Evolutionary conservation across 2,113 vertebrate species (phyloP), one percentile per base, ranked within the genome.

Genomic region (Pampusana beccarii): DNA sequence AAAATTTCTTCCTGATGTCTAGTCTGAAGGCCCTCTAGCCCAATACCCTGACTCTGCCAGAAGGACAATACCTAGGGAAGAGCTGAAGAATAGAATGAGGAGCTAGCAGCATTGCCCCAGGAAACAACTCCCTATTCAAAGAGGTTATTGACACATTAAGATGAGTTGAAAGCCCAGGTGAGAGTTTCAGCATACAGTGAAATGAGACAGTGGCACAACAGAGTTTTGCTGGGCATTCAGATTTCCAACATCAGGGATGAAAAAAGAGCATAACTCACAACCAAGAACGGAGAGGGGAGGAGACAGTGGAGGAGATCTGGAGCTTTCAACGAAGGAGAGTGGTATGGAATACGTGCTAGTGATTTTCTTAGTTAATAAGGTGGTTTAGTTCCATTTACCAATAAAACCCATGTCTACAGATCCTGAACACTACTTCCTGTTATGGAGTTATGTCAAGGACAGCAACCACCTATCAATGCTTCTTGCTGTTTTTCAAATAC

Each of bases 381-480:
- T 23, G 42, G 18, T 67, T 88, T 69, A 88, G 57, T 75, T 92
- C 51, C 42, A 50, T 73, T 83, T 78, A 74, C 40, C 60, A 80
- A 16, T 70, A 66, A 73, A 69, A 10, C 16, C 31, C 40, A 40
- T n/a, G 31, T 38, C 31, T 57, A 36, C 38, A 80, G 54, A 69
- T 51, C 62, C 58, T 83, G 40, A 61, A 79, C 7, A 3, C 40
- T 65, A 23, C 31, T n/a, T 38, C 11, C 40, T 46, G 33, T 85
- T 16, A 33, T 12, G 17, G 53, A 82, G 26, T 66, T 24, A 70
- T 7, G 33, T 16, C 34, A 42, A 9, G 4, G 36, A 61, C 80
- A 80, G 64, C 18, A 56, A 75, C 38, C 17, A 54, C 11, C 26
- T 51, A 26, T 8, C 60, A 42, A 58, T 57, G 29, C 24, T 90